phyloP scores from a whole-genome alignment of 1,140 invertebrate species.

The Lerema accius region DNA sequence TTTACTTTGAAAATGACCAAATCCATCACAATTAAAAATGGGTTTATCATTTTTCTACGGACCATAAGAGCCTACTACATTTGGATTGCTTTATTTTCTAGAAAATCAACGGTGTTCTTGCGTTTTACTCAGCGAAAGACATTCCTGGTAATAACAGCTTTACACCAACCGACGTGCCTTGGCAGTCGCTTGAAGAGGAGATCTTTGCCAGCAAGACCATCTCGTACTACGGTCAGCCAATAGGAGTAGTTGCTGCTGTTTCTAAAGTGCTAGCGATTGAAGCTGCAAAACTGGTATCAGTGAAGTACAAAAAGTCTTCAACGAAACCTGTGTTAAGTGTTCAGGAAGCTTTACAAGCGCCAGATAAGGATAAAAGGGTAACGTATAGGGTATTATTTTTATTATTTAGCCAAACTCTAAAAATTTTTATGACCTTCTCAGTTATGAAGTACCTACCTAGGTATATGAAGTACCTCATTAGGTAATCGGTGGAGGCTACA shows the following conservation, averaged over 20 bases:
- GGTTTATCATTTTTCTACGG: too few species aligned
- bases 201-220: conserved; percentile 83
- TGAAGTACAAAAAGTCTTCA: conserved; percentile 84
- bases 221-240: conserved; percentile 87
- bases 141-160: conserved; percentile 89
- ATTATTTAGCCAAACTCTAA: too few species aligned
- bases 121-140: conserved; percentile 88
- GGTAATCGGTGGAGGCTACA: too few species aligned
- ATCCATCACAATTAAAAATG: too few species aligned
- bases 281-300: conserved; percentile 86
- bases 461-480: too few species aligned
- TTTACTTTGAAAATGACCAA: too few species aligned
- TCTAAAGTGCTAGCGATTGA: conserved; percentile 84
- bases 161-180: conserved; percentile 54
- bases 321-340: conserved; percentile 75
- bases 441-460: too few species aligned
- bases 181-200: conserved; percentile 70
- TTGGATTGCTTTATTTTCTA: too few species aligned
- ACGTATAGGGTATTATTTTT: too few species aligned
- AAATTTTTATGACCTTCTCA: too few species aligned
- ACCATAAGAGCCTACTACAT: too few species aligned
- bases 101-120: conserved; percentile 87
- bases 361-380: conserved; percentile 68
- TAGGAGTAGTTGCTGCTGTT: conserved; percentile 88
- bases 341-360: conserved; percentile 83